Percentiles rank a stretch among this genome's conserved stretches.
These are phyloP conservation scores for Subanguina moxae DNA, from an alignment of 1,140 invertebrate species.

Conservation along the genomic window DNA sequence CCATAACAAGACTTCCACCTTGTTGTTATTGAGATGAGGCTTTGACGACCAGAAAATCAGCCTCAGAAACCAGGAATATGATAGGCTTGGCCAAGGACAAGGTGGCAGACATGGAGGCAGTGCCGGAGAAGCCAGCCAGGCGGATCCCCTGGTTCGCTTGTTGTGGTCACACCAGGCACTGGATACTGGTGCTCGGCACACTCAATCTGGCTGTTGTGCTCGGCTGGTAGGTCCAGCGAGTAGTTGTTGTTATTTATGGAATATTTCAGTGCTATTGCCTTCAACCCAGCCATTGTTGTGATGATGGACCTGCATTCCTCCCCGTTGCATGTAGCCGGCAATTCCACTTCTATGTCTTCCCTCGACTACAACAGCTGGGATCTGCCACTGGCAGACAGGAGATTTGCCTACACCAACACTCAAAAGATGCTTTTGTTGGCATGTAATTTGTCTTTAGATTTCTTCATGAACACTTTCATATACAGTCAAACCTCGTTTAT, in stretches of 20 bases:
- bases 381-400: conserved; percentile 13
- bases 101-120: too few relatives aligned
- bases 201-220: conserved; percentile 10
- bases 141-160: too few relatives aligned
- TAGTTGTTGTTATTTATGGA: background rate
- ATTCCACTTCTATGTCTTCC: background rate
- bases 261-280: conserved; percentile 11
- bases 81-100: too few relatives aligned
- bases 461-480: too few relatives aligned
- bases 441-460: background rate
- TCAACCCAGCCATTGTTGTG: conserved; percentile 17
- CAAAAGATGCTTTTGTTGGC: conserved; percentile 13
- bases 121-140: too few relatives aligned
- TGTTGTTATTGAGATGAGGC: too few relatives aligned
- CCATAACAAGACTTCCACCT: too few relatives aligned
- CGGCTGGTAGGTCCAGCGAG: background rate
- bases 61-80: too few relatives aligned
- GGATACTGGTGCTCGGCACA: conserved; percentile 9
- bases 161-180: too few relatives aligned
- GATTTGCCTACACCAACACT: conserved; percentile 15
- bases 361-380: background rate
- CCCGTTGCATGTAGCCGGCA: background rate
- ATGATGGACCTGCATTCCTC: conserved; percentile 16
- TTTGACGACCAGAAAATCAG: too few relatives aligned
- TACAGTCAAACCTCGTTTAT: too few relatives aligned